Evolutionary conservation across 2,113 vertebrate genomes (phyloP), one percentile per base, ranked within the genome.

Genomic region (Ageneiosus marmoratus): DNA sequence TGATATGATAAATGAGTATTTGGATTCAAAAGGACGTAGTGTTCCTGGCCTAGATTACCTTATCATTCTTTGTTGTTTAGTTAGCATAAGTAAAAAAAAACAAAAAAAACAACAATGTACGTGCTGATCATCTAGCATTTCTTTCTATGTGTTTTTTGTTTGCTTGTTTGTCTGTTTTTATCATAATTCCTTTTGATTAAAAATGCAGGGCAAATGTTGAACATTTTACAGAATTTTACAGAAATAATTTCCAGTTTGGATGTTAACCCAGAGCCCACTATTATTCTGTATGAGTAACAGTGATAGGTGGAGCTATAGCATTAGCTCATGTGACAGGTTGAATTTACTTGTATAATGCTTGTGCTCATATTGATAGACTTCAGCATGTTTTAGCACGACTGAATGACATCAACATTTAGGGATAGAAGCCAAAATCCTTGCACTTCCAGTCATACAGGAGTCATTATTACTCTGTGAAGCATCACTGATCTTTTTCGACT

Each of bases 1-100:
- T 78, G 22, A 73, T 87, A 53, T 82, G 63, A 87, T 82, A 84
- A 86, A 82, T 8, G 84, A 81, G 58, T 73, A 20, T 67, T 79
- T 73, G 48, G 53, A 58, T 62, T 46, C 18, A 65, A 50, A 11
- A 67, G 84, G 63, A 88, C 84, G 5, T 37, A 84, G 51, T 84
- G 67, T 86, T 79, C 76, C 27, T 79, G 29, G 41, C 22, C 29
- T n/a, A 15, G 11, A 65, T 27, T 73, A 1, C 44, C n/a, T 44
- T 29, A 24, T n/a, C n/a, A 1, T 62, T 56, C 29, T 44, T 1
- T 65, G 51, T 73, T 32, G 63, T 62, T 72, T 65, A 74, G 32
- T 60, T 51, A 27, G 41, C 13, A 44, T 34, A 51, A 58, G 34
- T 18, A 11, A 5, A 41, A 41, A n/a, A n/a, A n/a, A n/a, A n/a